Base-by-base conservation (phyloP, 2,797 vertebrate species). In the Microtus obscurus region DNA sequence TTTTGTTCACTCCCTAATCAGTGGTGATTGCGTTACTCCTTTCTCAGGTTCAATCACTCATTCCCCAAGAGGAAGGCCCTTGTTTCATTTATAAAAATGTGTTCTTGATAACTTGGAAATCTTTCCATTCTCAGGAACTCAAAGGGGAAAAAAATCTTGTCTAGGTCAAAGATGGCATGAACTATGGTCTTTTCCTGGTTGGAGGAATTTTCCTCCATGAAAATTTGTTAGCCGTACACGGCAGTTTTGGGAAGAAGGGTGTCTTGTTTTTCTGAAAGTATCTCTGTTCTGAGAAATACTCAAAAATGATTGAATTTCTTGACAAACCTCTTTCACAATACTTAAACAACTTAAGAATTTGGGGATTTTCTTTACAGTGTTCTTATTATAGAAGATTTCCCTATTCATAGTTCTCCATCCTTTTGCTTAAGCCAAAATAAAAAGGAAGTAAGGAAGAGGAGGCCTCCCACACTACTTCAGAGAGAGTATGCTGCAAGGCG, bases 271-370 rank as follows among this genome's bases (percentile, higher is more conserved):
- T 97, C 94, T 74, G 94, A 96, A 96, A 97, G 51, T 77, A 6
- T 93, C 51, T 90, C 65, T 94, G 10, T 98, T 97, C 95, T 97
- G 95, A 98, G 97, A 98, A 98, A 96, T 94, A 63, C 53, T 90
- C 37, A 80, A 91, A 89, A 83, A 87, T 56, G 2, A 97, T 95
- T 97, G 59, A 87, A 94, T 96, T 97, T 97, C 87, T 95, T n/a
- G 90, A 92, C 53, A 97, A 96, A 10, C 78, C 90, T 95, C 81
- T 97, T 97, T 97, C 97, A 96, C 92, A 97, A 97, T 77, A 96
- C 65, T 95, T 95, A 96, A 95, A 93, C 85, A 90, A 96, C 87
- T 93, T 67, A 97, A 98, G 95, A 97, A 98, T 98, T 96, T 93
- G 96, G 97, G 96, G 74, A 95, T 96, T 98, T 98, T 97, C 91